Conservation (phyloP, 1,140 invertebrate species). For the Aporrectodea caliginosa region DNA sequence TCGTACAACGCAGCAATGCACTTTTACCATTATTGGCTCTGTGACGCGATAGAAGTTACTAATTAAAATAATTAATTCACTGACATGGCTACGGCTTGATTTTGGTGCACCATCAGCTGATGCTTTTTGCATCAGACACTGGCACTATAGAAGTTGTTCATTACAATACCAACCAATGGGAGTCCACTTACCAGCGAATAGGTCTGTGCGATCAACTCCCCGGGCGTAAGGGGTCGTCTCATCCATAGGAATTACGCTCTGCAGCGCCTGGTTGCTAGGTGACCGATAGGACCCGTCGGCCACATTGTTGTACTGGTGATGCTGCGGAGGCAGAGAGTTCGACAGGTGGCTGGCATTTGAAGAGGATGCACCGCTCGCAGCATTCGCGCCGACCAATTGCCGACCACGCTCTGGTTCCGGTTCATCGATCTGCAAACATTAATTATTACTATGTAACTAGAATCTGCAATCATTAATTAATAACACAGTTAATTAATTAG, state of each 20-base stretch:
- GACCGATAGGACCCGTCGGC: neutral
- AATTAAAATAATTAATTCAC: no score
- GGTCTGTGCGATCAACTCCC: neutral
- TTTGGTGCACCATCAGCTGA: no score
- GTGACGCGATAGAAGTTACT: no score
- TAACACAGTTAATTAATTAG: no score
- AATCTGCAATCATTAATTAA: neutral
- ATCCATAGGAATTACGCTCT: conserved; percentile 5
- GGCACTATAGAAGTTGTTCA: no score
- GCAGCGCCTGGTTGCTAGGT: neutral
- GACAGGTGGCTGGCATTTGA: neutral
- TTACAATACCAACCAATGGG: no score
- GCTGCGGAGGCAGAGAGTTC: neutral
- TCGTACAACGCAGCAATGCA: no score
- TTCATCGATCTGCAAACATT: neutral
- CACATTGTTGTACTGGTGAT: neutral
- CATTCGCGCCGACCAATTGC: neutral
- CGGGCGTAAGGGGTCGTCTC: conserved; percentile 14
- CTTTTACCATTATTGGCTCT: no score
- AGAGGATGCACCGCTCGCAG: neutral
- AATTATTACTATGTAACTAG: neutral
- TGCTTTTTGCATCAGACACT: no score
- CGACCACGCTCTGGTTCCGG: neutral
- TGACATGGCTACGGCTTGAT: no score
- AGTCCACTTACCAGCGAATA: neutral